These are phyloP conservation scores for Apotomis betuletana DNA, from an alignment of 2,888 invertebrate species.

Conservation along the genomic window DNA sequence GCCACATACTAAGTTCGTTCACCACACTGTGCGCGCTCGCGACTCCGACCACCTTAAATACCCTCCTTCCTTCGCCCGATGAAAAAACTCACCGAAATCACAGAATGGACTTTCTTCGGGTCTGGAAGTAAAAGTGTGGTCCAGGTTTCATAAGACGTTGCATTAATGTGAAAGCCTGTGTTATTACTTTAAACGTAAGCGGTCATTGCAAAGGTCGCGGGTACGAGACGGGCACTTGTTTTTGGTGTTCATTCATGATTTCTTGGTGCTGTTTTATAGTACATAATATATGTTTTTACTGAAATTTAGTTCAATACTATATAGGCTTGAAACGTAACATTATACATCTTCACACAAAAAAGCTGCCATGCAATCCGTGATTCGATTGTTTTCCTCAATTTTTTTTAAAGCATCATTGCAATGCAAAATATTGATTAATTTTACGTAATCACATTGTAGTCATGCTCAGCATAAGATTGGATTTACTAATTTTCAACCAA, in stretches of 20 bases:
- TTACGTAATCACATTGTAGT: too few relatives aligned
- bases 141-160: constrained; percentile 74
- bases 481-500: too few relatives aligned
- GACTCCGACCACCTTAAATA: constrained; percentile 70
- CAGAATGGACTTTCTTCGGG: constrained; percentile 73
- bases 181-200: constrained; percentile 45
- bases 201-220: constrained; percentile 67
- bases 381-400: too few relatives aligned
- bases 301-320: too few relatives aligned
- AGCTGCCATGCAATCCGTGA: too few relatives aligned
- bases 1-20: constrained; percentile 71
- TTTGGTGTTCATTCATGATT: constrained; percentile 36
- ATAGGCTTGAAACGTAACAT: too few relatives aligned
- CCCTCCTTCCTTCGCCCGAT: constrained; percentile 62
- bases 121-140: constrained; percentile 78
- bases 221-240: constrained; percentile 48
- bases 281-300: background rate
- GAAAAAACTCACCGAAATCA: constrained; percentile 68
- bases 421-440: too few relatives aligned
- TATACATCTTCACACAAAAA: too few relatives aligned
- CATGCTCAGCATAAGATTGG: too few relatives aligned
- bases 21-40: constrained; percentile 69
- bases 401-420: too few relatives aligned
- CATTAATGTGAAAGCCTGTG: constrained; percentile 63
- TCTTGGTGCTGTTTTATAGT: background rate